These are phyloP conservation scores for Zaprionus nigranus DNA, from an alignment of 1,140 invertebrate genomes.

Conservation along the genomic window DNA sequence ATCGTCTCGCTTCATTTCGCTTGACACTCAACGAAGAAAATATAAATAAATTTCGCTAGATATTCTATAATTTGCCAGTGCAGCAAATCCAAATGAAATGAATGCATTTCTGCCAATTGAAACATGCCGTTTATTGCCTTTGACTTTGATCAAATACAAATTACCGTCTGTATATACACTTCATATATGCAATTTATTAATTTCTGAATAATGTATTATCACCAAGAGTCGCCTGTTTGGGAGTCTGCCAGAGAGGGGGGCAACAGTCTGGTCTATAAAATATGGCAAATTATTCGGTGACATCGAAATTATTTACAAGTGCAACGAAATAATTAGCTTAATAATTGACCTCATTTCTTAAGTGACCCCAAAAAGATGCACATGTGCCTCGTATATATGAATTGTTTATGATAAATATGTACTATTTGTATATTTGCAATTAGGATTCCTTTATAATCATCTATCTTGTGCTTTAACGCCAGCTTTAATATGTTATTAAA, in stretches of 20 bases:
- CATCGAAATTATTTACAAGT: constrained; percentile 41
- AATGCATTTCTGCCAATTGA: constrained; percentile 11
- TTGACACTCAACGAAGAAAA: constrained; percentile 38
- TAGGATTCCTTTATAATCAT: constrained; percentile 8
- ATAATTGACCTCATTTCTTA: constrained; percentile 67
- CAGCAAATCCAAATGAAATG: constrained; percentile 28
- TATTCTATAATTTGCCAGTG: constrained; percentile 38
- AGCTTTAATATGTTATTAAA: background rate
- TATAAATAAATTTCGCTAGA: constrained; percentile 35
- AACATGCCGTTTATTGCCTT: constrained; percentile 23
- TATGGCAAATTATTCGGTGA: constrained; percentile 43
- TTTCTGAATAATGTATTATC: constrained; percentile 12
- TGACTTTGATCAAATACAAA: constrained; percentile 32
- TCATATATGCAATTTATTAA: constrained; percentile 31
- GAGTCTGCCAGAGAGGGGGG: constrained; percentile 24
- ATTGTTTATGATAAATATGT: constrained; percentile 29
- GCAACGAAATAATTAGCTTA: constrained; percentile 56
- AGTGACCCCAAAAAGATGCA: constrained; percentile 32
- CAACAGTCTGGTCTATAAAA: constrained; percentile 13
- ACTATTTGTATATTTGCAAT: constrained; percentile 18
- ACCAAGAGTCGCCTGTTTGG: constrained; percentile 6
- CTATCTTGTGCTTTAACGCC: background rate
- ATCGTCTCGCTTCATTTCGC: constrained; percentile 57
- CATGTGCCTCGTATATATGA: constrained; percentile 22
- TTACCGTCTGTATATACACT: constrained; percentile 17